Evolutionary conservation across 2,113 vertebrate genomes (phyloP).

Genomic region (Aythya baeri): DNA sequence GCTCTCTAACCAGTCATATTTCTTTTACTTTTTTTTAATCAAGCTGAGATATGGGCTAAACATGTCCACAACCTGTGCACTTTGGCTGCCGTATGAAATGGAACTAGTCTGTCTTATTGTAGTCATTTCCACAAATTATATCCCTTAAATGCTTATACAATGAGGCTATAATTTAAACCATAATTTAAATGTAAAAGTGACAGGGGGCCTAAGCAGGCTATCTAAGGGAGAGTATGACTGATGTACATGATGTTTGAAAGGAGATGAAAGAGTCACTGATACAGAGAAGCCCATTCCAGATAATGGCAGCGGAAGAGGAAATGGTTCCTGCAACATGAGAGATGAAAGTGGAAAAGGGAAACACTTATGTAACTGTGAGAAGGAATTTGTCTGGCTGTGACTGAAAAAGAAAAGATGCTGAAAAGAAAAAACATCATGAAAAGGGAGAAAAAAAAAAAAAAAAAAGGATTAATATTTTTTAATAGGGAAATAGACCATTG

Average conservation of each 20-base stretch:
- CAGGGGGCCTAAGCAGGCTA: neutral
- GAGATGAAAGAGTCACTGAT: slow-evolving; percentile 55
- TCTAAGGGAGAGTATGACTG: neutral
- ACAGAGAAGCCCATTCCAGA: neutral
- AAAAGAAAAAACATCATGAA: neutral
- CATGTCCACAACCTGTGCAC: neutral
- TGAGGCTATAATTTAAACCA: slow-evolving; percentile 12
- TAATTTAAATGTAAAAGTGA: slow-evolving; percentile 12
- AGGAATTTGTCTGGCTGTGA: slow-evolving; percentile 1
- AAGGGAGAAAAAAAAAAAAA: neutral
- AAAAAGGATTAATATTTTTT: neutral
- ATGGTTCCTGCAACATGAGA: neutral
- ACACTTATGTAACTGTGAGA: slow-evolving; percentile 3
- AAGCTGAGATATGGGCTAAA: neutral
- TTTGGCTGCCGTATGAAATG: neutral
- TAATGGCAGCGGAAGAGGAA: slow-evolving; percentile 53
- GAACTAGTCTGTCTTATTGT: neutral
- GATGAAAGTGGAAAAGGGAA: slow-evolving; percentile 39
- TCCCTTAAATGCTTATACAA: slow-evolving; percentile 22
- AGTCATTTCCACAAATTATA: slow-evolving; percentile 20
- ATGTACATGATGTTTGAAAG: slow-evolving; percentile 47
- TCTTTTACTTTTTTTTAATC: neutral
- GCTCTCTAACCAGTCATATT: neutral
- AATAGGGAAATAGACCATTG: neutral
- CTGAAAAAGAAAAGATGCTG: slow-evolving; percentile 22